These are phyloP conservation scores for Rhyacophila evoluta DNA, from an alignment of 2,888 invertebrate genomes.

Conservation along the genomic window DNA sequence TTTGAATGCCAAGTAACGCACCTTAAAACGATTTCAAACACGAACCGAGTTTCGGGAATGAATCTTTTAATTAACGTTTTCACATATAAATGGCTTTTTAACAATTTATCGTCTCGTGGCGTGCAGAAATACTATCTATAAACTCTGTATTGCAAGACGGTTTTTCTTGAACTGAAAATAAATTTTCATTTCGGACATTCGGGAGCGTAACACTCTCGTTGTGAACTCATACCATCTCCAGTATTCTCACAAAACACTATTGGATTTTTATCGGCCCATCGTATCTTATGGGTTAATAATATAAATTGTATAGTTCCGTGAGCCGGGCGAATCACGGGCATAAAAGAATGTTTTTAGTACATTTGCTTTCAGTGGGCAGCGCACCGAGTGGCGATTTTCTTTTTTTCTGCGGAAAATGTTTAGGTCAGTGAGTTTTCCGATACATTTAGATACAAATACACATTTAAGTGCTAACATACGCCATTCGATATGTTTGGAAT, in stretches of 20 bases:
- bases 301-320: conserved; percentile 50
- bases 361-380: conserved; percentile 39
- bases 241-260: conserved; percentile 36
- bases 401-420: conserved; percentile 4
- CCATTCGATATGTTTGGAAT: neutral
- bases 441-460: conserved; percentile 29
- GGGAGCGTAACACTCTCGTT: neutral
- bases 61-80: conserved; percentile 53
- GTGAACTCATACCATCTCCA: conserved; percentile 34
- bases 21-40: conserved; percentile 32
- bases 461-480: conserved; percentile 22
- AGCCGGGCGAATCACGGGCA: conserved; percentile 34
- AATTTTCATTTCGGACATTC: conserved; percentile 46
- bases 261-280: conserved; percentile 44
- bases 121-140: conserved; percentile 50
- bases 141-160: conserved; percentile 41
- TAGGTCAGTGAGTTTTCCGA: conserved; percentile 32
- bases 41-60: conserved; percentile 31
- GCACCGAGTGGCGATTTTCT: conserved; percentile 31
- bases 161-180: conserved; percentile 44
- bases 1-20: conserved; percentile 35
- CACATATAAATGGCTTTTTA: conserved; percentile 46
- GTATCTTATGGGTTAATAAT: conserved; percentile 50
- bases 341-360: conserved; percentile 43
- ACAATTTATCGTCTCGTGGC: conserved; percentile 50